These are phyloP conservation scores for Drosophila tanythrix DNA, from an alignment of 2,888 invertebrate genomes.

Conservation along the genomic window DNA sequence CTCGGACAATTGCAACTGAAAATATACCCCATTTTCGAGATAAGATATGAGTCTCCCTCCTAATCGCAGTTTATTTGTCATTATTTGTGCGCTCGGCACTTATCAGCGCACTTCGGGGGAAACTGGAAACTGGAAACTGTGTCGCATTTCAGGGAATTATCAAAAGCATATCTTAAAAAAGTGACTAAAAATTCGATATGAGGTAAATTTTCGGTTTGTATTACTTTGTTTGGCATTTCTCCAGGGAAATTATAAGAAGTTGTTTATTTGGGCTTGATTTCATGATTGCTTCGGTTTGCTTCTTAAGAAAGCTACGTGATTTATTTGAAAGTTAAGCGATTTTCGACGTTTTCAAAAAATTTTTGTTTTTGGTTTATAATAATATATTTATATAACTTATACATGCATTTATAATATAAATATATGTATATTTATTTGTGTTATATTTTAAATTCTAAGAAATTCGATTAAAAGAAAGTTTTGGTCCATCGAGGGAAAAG, in stretches of 20 bases:
- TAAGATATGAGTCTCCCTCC: constrained; percentile 56
- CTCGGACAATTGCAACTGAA: constrained; percentile 23
- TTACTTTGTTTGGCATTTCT: constrained; percentile 23
- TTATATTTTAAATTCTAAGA: constrained; percentile 1
- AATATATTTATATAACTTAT: not conserved
- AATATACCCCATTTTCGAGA: constrained; percentile 41
- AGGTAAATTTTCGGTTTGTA: constrained; percentile 3
- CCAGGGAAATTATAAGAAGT: constrained; percentile 1
- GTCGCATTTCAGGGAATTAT: constrained; percentile 54
- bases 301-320: constrained; percentile 40
- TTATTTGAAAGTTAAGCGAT: constrained; percentile 21
- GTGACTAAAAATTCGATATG: constrained; percentile 2
- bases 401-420: not conserved
- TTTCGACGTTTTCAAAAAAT: not conserved
- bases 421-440: not conserved
- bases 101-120: constrained; percentile 59
- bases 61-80: constrained; percentile 26
- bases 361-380: not conserved
- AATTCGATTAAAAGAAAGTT: not conserved
- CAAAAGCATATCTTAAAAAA: constrained; percentile 18
- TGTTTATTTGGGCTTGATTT: constrained; percentile 1
- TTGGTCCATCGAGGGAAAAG: not conserved
- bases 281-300: not conserved
- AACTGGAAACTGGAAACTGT: constrained; percentile 27
- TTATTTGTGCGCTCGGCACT: constrained; percentile 39